Evolutionary conservation across 2,797 vertebrate genomes (phyloP), one percentile per base, ranked within the genome.

Genomic region (Sitta carolinensis): DNA sequence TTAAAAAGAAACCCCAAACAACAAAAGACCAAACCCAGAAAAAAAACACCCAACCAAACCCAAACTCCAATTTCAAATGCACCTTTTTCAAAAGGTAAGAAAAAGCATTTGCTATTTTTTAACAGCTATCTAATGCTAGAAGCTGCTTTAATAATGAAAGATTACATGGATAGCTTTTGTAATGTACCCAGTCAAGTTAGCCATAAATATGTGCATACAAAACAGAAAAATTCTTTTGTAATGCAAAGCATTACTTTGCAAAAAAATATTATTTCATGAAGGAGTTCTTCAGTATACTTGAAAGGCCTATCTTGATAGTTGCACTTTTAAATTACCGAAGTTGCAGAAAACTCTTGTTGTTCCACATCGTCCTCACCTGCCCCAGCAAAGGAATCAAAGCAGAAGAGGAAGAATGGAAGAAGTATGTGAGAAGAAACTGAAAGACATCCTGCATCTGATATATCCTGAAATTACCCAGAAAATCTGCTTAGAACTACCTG

Each of bases 211-310:
- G 93, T 96, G 90, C 66, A 95, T 95, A 94, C 22, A 23, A 84
- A 96, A 94, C 38, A 91, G 76, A 87, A 77, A 50, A 54, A 90
- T 73, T 92, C 61, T 94, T 97, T 92, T 96, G 89, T 96, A 95
- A 95, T 91, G 57, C 66, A 95, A 96, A 96, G 76, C 91, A 81
- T 82, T 84, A 67, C 63, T 87, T 54, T 64, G 6, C 0, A 0
- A 70, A 72, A 83, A 84, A 52, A 34, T 32, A 88, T 9, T 47
- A 76, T 93, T 94, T 58, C 63, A 18, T 63, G 47, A 69, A 90
- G 57, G 52, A 90, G 6, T 66, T 90, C 29, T 86, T 93, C 80
- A 42, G 79, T 73, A 38, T 26, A 47, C 36, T 87, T 91, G 47
- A 85, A 88, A 85, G 7, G 10, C 32, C n/a, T 87, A 11, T 69